Base-by-base conservation (phyloP, 2,888 invertebrate genomes). In the Hecatera dysodea region DNA sequence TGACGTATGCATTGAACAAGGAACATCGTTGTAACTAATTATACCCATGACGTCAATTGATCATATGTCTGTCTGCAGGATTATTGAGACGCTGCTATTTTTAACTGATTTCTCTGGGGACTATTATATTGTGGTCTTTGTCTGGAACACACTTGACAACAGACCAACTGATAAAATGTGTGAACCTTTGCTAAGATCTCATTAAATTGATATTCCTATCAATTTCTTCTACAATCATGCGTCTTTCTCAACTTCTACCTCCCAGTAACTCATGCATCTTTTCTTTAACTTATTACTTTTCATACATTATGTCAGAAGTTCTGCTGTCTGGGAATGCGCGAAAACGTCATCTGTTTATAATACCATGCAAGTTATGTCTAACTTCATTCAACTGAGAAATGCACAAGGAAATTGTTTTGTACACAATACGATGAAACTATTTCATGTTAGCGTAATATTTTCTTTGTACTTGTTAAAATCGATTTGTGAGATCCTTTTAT, bases 1-100 rank as follows among this genome's bases (percentile, higher is more conserved):
- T 84, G 85, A 86, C 86, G 85, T 86, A 75, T 71, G 56, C 42
- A 64, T 60, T 36, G 71, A 83, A 90, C 88, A 90, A 89, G 86
- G 82, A 84, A 78, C 80, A 73, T 86, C 84, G 79, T 87, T 87
- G 83, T 84, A 82, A 81, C 81, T 88, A 86, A 88, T 87, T 85
- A 84, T 85, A 77, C 69, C 69, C 71, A 72, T 90, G 90, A 91
- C 91, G 91, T 91, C 90, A 90, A 72, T 78, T 66, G 75, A 83
- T 85, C 88, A 86, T 83, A 73, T 85, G 87, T 84, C 80, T 75
- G 80, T 80, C 75, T 76, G 67, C 71, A 67, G 66, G 78, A 81
- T 80, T 81, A 84, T 78, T 79, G 67, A 83, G 77, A 81, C 62
- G 69, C 62, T 17, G 72, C 69, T 78, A 71, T 81, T 76, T 80